Percentiles rank a stretch among this genome's conserved stretches.
Conservation (phyloP, 2,888 invertebrate genomes). For the Nymphalis polychloros region DNA sequence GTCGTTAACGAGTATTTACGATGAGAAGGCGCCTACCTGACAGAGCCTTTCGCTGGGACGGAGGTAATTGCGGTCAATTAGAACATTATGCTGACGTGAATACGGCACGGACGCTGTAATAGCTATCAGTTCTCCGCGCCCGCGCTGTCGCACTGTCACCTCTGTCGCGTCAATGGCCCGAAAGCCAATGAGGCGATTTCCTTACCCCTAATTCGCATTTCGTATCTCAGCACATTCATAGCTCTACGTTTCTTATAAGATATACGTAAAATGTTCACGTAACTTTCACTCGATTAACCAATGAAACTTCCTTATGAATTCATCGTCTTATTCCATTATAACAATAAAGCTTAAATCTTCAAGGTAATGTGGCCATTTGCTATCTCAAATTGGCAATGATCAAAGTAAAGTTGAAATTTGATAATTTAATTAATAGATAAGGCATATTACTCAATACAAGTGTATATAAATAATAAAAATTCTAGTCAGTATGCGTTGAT, state of each 20-base stretch:
- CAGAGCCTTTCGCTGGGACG: constrained; percentile 73
- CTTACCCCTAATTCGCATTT: constrained; percentile 71
- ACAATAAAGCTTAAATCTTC: constrained; percentile 52
- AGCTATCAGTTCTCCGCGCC: constrained; percentile 63
- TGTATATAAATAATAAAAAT: no score
- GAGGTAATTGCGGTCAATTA: constrained; percentile 80
- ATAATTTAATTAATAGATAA: not conserved
- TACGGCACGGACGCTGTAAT: constrained; percentile 76
- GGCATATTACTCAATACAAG: no score
- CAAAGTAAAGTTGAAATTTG: constrained; percentile 1
- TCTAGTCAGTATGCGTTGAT: no score
- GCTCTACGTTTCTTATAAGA: constrained; percentile 67
- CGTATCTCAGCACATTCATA: constrained; percentile 63
- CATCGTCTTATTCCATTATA: constrained; percentile 62
- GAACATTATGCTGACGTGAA: constrained; percentile 81
- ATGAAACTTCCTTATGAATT: constrained; percentile 64
- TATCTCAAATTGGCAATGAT: constrained; percentile 13
- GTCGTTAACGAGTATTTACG: constrained; percentile 81
- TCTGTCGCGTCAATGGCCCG: constrained; percentile 45
- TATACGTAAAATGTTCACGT: constrained; percentile 68
- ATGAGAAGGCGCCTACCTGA: constrained; percentile 76
- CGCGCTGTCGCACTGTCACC: constrained; percentile 36
- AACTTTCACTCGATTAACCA: constrained; percentile 77
- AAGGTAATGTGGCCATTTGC: constrained; percentile 20
- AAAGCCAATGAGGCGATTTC: constrained; percentile 65